phyloP scores from a whole-genome alignment of 2,888 invertebrate genomes.

The Agrochola macilenta region DNA sequence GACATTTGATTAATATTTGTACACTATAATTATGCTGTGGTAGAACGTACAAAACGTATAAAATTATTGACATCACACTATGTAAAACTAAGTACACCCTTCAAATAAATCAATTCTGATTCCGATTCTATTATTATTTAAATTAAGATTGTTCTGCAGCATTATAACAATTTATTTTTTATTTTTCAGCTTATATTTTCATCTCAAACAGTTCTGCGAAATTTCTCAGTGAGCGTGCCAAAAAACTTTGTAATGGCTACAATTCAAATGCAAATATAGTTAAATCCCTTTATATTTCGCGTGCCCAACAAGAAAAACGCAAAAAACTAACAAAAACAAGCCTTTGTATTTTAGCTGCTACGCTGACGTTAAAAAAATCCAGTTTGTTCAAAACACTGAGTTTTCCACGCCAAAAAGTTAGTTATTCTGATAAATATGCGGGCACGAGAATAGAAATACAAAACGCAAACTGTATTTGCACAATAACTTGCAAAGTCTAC shows the following conservation, averaged over 20 bases:
- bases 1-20: background rate
- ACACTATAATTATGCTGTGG: background rate
- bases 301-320: constrained; percentile 1
- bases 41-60: background rate
- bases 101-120: background rate
- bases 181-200: constrained; percentile 11
- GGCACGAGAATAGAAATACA: constrained; percentile 27
- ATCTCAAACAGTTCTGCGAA: background rate
- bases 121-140: background rate
- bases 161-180: background rate
- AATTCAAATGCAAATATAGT: constrained; percentile 37
- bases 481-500: constrained; percentile 15
- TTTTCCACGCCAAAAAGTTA: constrained; percentile 41
- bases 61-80: background rate
- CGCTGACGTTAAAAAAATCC: constrained; percentile 19
- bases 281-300: constrained; percentile 31
- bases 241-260: constrained; percentile 31
- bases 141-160: background rate
- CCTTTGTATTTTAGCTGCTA: constrained; percentile 37
- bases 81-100: background rate
- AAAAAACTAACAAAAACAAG: background rate
- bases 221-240: constrained; percentile 14
- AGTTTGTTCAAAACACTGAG: constrained; percentile 34
- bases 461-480: constrained; percentile 24
- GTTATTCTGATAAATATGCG: constrained; percentile 41